Percentiles rank a stretch among this genome's conserved stretches.
Evolutionary conservation across 2,797 vertebrate genomes (phyloP).

Genomic region (Buceros bicornis): DNA sequence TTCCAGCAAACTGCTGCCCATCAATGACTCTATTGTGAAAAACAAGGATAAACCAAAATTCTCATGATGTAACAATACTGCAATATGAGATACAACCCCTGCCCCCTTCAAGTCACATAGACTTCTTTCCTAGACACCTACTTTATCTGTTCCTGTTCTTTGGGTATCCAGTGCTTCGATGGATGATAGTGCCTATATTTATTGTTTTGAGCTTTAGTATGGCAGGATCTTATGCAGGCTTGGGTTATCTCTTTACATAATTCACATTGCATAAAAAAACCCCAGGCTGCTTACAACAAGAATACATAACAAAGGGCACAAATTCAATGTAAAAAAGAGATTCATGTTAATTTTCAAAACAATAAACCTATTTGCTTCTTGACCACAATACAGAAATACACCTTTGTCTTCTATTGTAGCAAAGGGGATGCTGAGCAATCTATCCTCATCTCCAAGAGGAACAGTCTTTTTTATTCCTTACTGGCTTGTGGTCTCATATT

Average conservation of each 20-base stretch:
- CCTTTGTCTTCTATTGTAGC: not conserved
- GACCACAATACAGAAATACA: not conserved
- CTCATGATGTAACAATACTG: not conserved
- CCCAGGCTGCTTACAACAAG: not conserved
- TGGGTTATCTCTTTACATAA: not conserved
- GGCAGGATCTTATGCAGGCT: not conserved
- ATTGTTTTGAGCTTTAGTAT: not conserved
- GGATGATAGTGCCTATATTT: not conserved
- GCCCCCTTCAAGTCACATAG: not conserved
- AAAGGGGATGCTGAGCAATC: not conserved
- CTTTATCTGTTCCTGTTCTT: not conserved
- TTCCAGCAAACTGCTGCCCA: slow-evolving; percentile 90
- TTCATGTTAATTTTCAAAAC: not conserved
- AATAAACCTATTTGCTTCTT: not conserved
- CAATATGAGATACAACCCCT: not conserved
- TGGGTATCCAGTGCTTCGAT: not conserved
- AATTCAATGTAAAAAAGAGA: not conserved
- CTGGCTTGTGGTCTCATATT: not conserved
- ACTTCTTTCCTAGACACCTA: not conserved
- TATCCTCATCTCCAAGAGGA: not conserved
- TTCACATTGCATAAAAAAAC: not conserved
- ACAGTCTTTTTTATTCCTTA: not conserved
- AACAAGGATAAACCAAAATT: not conserved
- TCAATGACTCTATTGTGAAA: slow-evolving; percentile 83
- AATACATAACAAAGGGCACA: not conserved